These are phyloP conservation scores for Agelas oroides DNA, from an alignment of 37 sponge, comb jelly and placozoan genomes.

Conservation along the genomic window DNA sequence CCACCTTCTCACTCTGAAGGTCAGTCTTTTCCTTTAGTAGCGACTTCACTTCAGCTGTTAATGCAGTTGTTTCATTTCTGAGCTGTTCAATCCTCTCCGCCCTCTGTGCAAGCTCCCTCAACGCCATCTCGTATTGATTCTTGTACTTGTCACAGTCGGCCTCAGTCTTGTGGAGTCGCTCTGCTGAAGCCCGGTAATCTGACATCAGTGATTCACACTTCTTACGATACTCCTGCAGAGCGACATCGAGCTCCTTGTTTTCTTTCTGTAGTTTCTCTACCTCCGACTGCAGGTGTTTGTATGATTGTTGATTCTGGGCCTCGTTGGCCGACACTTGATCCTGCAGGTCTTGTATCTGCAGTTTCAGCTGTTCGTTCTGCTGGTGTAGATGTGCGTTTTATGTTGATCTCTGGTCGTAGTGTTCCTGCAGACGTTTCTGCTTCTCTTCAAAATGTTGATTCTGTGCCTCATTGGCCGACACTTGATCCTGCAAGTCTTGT, in stretches of 20 bases:
- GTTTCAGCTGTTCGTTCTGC: too few species aligned
- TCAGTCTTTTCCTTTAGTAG: too few species aligned
- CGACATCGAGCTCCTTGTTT: slow-evolving; percentile 4
- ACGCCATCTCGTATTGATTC: background rate
- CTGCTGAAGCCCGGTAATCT: slow-evolving; percentile 8
- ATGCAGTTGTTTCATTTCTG: too few species aligned
- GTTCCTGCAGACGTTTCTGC: background rate
- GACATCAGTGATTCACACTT: slow-evolving; percentile 36
- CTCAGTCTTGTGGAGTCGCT: background rate
- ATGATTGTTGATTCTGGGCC: background rate
- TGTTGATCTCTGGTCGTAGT: too few species aligned
- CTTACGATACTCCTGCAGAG: slow-evolving; percentile 20
- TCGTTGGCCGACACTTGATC: too few species aligned
- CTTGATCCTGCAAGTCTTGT: too few species aligned
- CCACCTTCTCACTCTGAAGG: too few species aligned
- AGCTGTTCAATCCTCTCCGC: slow-evolving; percentile 14
- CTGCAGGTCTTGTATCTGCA: too few species aligned
- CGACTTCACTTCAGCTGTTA: too few species aligned
- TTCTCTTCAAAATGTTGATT: background rate
- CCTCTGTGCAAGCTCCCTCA: slow-evolving; percentile 4
- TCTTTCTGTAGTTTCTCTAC: background rate
- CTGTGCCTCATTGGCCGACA: too few species aligned
- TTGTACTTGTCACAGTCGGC: background rate
- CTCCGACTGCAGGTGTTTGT: background rate
- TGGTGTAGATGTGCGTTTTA: too few species aligned